Evolutionary conservation across 2,888 invertebrate species (phyloP), one percentile per base, ranked within the genome.

Genomic region (Hirtodrosophila confusa): DNA sequence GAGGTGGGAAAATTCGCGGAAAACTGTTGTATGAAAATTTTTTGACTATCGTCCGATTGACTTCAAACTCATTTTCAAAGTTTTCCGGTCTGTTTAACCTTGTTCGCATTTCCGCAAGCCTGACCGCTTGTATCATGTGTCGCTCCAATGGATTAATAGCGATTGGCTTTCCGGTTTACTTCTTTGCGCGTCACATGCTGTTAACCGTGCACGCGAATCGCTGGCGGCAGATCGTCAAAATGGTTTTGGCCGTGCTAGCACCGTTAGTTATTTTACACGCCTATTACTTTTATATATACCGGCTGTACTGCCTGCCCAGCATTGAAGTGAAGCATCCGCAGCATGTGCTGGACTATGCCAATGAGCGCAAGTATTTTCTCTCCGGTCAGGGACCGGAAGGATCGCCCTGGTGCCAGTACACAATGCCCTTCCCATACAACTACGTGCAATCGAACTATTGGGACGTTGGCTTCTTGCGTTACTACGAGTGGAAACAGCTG

Each of bases 391-490:
- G 93, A 11, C 69, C 79, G 3, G 90, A 91, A 9, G 92, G 93
- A 27, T 90, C 91, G 35, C 94, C 94, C 2, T 97, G 97, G 96
- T 96, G 96, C 88, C 92, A 94, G 69, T 92, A 92, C 40, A 93
- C 92, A 23, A 64, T 96, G 47, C 96, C 95, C 29, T 87, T 97
- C 44, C 95, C 97, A 8, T 98, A 99, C 91, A 94, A 95, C 0
- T 96, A 97, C 85, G 94, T 99, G 51, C 99, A 99, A 91, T 93
- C 93, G 29, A 95, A 96, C 80, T 98, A 99, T 90, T 99, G 99
- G 99, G 94, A 97, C 91, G 97, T 99, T 44, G 98, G 99, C 0
- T 95, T 98, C 78, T 91, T 99, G 9, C 94, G 93, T 53, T 99
- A 99, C 92, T 99, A 97, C 90, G 93, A 95, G 90, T 89, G 95